Base-by-base conservation (phyloP, 2,113 vertebrate genomes). In the Hypanus sabinus region DNA sequence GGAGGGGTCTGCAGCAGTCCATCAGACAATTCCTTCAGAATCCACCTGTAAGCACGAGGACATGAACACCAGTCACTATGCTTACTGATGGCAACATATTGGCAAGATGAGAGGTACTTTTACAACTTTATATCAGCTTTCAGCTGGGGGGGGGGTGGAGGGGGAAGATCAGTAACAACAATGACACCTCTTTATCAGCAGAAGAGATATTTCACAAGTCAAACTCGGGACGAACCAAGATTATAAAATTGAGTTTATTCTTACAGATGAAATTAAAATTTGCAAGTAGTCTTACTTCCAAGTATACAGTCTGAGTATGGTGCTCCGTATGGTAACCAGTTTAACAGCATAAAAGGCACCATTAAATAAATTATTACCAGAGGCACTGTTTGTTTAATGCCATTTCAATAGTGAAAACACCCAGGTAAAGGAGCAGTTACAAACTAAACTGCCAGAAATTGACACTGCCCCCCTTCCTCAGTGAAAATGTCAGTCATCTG, bases 161-260 rank as follows among this genome's bases (percentile, higher is more conserved):
- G 14, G 68, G 0, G 14, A 70, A 70, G 18, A 77, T 30, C n/a
- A 10, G 1, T 77, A 77, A 73, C 1, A 73, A 77, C n/a, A 80
- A 33, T 80, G 70, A 71, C 70, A 71, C 12, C 18, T 71, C 14
- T 22, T 18, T 22, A 73, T 22, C 22, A 73, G 16, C 80, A 46
- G 38, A 20, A 83, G 46, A 12, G 3, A n/a, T 33, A n/a, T 57
- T 24, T 11, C 11, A 88, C 12, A 3, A n/a, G 27, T 92, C 36
- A 93, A 93, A 93, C 24, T 33, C 65, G 46, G 65, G 71, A 93
- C 22, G 24, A 93, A 73, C 22, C 38, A 93, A 55, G 36, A 22
- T 93, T 93, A 93, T 27, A 73, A 93, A 93, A 93, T 12, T 62
- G 6, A 10, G 11, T 93, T 93, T 93, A 93, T 93, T 93, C 68